These are phyloP conservation scores for Gymnarchus niloticus DNA, from an alignment of 2,113 vertebrate genomes.

Conservation along the genomic window DNA sequence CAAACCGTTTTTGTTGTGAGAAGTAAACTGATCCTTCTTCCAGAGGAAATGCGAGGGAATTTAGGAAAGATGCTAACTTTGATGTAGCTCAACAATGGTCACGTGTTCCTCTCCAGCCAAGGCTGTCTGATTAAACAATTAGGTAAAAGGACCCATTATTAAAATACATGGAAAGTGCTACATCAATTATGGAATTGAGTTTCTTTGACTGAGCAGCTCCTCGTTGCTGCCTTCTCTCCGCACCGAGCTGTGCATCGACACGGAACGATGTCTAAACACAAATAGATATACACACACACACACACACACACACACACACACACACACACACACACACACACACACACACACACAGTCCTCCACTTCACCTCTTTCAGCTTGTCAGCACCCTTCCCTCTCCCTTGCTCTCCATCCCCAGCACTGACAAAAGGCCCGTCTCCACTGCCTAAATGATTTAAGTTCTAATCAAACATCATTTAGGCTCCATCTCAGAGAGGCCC, in stretches of 20 bases:
- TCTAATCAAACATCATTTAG: constrained; percentile 99
- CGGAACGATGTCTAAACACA: neutral
- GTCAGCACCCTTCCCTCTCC: constrained; percentile 28
- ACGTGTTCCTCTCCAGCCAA: neutral
- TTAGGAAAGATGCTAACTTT: too few relatives aligned
- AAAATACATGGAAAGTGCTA: neutral
- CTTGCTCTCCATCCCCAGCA: constrained; percentile 51
- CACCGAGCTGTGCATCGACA: neutral
- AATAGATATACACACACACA: neutral
- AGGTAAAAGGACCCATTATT: neutral
- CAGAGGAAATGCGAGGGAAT: too few relatives aligned
- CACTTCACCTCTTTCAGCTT: neutral
- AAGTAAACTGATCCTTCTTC: too few relatives aligned
- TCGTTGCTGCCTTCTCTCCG: neutral
- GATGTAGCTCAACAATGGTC: too few relatives aligned
- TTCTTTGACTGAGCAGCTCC: neutral
- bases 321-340: neutral
- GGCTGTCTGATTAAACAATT: neutral
- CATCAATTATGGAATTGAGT: neutral
- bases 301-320: neutral
- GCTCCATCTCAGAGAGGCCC: constrained; percentile 81
- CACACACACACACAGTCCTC: constrained; percentile 2
- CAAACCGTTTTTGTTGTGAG: too few relatives aligned
- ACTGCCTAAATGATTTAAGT: constrained; percentile 90
- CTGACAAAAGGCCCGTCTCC: constrained; percentile 80